phyloP scores from a whole-genome alignment of 2,797 vertebrate species.

The Micrastur ruficollis region DNA sequence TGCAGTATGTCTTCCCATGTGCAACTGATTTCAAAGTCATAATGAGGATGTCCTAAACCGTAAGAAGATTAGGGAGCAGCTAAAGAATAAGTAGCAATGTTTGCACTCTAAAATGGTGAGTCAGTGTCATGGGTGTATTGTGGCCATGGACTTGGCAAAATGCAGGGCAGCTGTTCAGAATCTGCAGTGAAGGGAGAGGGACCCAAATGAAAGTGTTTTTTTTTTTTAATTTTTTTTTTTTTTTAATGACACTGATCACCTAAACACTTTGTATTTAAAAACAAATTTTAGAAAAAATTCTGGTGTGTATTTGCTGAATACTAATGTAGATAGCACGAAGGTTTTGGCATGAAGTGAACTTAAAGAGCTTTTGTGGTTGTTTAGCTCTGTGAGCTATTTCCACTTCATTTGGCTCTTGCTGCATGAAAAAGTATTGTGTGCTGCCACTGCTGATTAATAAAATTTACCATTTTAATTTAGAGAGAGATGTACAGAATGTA shows the following conservation, averaged over 20 bases:
- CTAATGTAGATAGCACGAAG: background rate
- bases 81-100: background rate
- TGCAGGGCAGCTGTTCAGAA: background rate
- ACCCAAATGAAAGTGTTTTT: background rate
- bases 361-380: background rate
- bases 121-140: conserved; percentile 9
- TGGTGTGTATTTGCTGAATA: background rate
- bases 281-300: background rate
- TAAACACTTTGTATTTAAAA: background rate
- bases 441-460: background rate
- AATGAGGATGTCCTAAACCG: background rate
- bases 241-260: background rate
- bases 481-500: background rate
- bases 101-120: background rate
- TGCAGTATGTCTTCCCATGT: background rate
- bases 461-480: background rate
- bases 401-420: background rate
- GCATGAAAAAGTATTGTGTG: background rate
- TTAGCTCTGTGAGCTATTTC: background rate
- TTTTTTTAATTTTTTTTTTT: background rate
- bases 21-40: background rate
- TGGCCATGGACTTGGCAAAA: background rate
- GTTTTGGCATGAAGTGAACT: background rate
- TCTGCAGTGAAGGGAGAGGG: background rate
- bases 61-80: background rate